Evolutionary conservation across 2,888 invertebrate genomes (phyloP), one percentile per base, ranked within the genome.

Genomic region (Leptinotarsa haldemani): DNA sequence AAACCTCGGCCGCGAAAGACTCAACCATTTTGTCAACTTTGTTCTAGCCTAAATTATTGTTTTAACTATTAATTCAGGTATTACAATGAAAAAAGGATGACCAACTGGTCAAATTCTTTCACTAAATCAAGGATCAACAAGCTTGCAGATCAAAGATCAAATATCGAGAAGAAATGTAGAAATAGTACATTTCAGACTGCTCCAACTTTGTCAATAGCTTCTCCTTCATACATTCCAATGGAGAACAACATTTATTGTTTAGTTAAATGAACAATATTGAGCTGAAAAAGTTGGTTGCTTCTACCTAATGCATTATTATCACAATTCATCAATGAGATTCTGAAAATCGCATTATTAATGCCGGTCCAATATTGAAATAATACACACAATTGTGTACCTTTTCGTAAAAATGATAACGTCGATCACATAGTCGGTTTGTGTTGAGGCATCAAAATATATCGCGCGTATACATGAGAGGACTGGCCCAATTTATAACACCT

Each of bases 381-480:
- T 47, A 50, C 50, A 50, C 50, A 50, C n/a, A 16, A 4, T 16
- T 13, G 15, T 16, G n/a, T 50, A 65, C 4, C 20, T 46, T 18
- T 22, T 20, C 56, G 20, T 46, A 46, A 15, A 47, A 18, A 65
- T 46, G 1, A 50, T 40, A 9, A 40, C 40, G 9, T 40, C 9
- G 9, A 40, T 40, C 9, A 12, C 9, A 40, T 40, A 40, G 22
- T 40, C 40, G 61, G n/a, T 70, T 58, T 69, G 63, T 68, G 65
- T 73, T 67, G 61, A 71, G 77, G 71, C 75, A 74, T 61, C 70
- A 73, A 75, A 77, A 30, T 64, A 47, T 68, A 72, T 79, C 82
- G 83, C 80, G 83, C 86, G 86, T 86, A 85, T 86, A 86, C 85
- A 64, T 50, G 48, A 82, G 80, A 81, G 81, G 83, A 85, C 85